A percentile compares a stretch with the other conserved stretches of the same genome.
Conservation (phyloP, 2,888 invertebrate species). For the Drosophila mayaguana region DNA sequence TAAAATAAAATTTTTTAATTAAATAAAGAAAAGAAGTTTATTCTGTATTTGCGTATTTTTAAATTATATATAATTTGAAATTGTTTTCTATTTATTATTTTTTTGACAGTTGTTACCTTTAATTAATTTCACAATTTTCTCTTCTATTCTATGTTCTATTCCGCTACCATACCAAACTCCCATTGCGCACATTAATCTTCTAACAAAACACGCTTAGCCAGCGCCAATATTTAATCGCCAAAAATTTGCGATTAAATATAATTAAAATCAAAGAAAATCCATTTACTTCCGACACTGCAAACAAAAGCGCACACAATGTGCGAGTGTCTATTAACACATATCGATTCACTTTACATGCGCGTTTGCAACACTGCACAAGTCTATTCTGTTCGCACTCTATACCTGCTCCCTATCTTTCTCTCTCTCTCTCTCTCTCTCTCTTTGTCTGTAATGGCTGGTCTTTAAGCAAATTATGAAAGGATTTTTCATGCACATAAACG, state of each 20-base stretch:
- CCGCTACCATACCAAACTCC: neutral
- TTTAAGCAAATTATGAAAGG: slow-evolving; percentile 54
- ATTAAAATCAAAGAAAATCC: slow-evolving; percentile 25
- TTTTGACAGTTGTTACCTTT: neutral
- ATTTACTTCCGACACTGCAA: slow-evolving; percentile 27
- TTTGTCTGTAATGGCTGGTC: slow-evolving; percentile 32
- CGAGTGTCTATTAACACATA: slow-evolving; percentile 42
- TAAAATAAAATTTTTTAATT: no score
- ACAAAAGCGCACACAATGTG: slow-evolving; percentile 13
- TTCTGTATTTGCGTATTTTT: no score
- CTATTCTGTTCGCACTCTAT: neutral
- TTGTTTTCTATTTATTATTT: no score
- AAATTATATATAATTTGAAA: no score
- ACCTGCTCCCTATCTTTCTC: neutral
- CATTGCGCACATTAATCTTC: neutral
- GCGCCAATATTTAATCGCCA: neutral
- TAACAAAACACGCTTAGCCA: slow-evolving; percentile 3
- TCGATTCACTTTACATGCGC: slow-evolving; percentile 48
- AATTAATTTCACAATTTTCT: neutral
- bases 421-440: neutral
- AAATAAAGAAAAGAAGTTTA: no score
- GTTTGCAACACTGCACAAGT: slow-evolving; percentile 35
- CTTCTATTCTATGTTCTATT: neutral
- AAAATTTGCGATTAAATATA: slow-evolving; percentile 11
- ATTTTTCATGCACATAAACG: slow-evolving; percentile 50